Conservation (phyloP, 2,888 invertebrate species). For the Brenthis ino region DNA sequence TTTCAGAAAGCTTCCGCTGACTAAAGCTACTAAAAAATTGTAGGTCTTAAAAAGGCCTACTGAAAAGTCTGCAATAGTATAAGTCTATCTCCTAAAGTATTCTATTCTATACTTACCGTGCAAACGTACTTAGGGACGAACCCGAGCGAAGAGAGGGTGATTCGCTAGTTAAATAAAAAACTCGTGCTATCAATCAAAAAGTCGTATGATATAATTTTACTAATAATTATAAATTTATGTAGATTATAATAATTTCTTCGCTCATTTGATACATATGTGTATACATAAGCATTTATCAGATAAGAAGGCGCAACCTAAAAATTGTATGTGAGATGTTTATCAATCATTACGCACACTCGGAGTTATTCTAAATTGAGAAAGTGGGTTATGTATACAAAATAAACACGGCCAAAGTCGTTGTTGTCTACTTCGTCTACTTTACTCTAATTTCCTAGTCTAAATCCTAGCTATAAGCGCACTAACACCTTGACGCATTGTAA, state of each 20-base stretch:
- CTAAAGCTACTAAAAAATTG: no score
- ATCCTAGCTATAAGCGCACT: background rate
- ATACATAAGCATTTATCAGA: slow-evolving; percentile 16
- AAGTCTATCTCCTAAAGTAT: no score
- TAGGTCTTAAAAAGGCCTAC: no score
- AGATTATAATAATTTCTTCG: background rate
- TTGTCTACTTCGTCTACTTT: slow-evolving; percentile 23
- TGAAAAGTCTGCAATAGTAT: no score
- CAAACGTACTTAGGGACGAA: no score
- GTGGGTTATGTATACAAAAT: slow-evolving; percentile 44
- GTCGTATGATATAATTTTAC: no score
- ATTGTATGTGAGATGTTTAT: slow-evolving; percentile 32
- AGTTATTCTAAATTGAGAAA: slow-evolving; percentile 41
- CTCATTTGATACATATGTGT: background rate
- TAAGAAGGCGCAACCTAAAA: slow-evolving; percentile 25
- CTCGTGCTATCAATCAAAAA: no score
- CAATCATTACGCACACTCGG: slow-evolving; percentile 38
- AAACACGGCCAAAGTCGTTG: slow-evolving; percentile 39
- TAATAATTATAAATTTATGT: background rate
- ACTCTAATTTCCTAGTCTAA: slow-evolving; percentile 35
- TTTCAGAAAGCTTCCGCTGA: no score
- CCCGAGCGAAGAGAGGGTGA: no score
- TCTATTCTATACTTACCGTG: no score
- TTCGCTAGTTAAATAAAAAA: no score
- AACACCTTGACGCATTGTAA: background rate